phyloP scores from a whole-genome alignment of 2,797 vertebrate species.

The Pelodytes ibericus region DNA sequence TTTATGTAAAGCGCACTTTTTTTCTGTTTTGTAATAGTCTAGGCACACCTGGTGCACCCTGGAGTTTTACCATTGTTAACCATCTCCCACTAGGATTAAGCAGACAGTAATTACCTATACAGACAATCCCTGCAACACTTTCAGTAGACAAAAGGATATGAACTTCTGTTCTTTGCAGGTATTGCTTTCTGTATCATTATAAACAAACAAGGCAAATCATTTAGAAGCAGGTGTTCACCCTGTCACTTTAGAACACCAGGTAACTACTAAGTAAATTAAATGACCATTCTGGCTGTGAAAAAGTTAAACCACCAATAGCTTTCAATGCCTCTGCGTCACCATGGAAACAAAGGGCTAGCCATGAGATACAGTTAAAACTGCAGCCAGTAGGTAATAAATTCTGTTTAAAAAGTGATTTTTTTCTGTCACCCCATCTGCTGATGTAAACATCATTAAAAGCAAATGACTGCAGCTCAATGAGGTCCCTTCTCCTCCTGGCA shows the following conservation, averaged over 20 bases:
- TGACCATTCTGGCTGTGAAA: not conserved
- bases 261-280: not conserved
- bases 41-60: too few species aligned
- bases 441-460: slow-evolving; percentile 73
- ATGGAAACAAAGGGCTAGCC: slow-evolving; percentile 49
- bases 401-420: slow-evolving; percentile 74
- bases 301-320: slow-evolving; percentile 48
- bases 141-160: too few species aligned
- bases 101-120: too few species aligned
- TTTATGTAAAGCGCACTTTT: too few species aligned
- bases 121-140: too few species aligned
- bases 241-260: not conserved
- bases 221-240: not conserved
- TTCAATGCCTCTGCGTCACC: slow-evolving; percentile 23
- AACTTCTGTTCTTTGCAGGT: too few species aligned
- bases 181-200: not conserved
- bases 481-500: slow-evolving; percentile 64
- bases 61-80: too few species aligned
- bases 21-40: too few species aligned
- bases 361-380: slow-evolving; percentile 48
- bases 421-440: slow-evolving; percentile 68
- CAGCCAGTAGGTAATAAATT: slow-evolving; percentile 77
- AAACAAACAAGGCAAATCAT: not conserved
- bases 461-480: slow-evolving; percentile 68
- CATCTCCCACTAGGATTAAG: too few species aligned